These are phyloP conservation scores for Noctua fimbriata DNA, from an alignment of 2,888 invertebrate species.

Conservation along the genomic window DNA sequence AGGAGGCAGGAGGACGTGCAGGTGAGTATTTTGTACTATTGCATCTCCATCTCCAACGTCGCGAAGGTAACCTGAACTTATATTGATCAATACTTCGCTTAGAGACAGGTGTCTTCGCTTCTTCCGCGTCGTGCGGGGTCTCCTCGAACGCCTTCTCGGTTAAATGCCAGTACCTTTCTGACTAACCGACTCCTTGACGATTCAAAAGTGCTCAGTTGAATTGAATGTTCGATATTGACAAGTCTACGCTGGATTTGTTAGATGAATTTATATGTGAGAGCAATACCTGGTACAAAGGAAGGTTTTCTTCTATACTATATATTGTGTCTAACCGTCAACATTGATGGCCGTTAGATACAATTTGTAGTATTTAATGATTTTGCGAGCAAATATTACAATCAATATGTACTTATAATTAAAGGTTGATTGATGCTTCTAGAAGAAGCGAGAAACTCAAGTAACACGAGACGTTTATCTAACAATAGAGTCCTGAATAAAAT, in stretches of 20 bases:
- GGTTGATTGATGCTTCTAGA: background rate
- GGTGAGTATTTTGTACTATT: constrained; percentile 64
- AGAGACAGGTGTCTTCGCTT: background rate
- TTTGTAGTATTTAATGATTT: background rate
- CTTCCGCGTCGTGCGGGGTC: background rate
- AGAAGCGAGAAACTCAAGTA: background rate
- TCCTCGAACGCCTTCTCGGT: background rate
- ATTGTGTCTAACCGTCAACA: background rate
- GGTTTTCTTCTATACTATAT: background rate
- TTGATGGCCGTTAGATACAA: background rate
- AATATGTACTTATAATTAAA: background rate
- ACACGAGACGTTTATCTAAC: too few relatives aligned
- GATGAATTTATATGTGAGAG: background rate
- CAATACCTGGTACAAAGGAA: background rate
- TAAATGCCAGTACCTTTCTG: background rate
- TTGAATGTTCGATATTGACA: background rate
- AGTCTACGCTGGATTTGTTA: background rate
- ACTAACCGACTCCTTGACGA: background rate
- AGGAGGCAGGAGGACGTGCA: constrained; percentile 84
- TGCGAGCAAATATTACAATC: background rate
- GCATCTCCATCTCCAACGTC: background rate
- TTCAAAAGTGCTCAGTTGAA: background rate
- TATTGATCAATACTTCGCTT: background rate
- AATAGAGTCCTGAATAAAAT: background rate
- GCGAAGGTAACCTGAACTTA: background rate